Evolutionary conservation across 1,140 invertebrate species (phyloP), one percentile per base, ranked within the genome.

Genomic region (Galleria mellonella): DNA sequence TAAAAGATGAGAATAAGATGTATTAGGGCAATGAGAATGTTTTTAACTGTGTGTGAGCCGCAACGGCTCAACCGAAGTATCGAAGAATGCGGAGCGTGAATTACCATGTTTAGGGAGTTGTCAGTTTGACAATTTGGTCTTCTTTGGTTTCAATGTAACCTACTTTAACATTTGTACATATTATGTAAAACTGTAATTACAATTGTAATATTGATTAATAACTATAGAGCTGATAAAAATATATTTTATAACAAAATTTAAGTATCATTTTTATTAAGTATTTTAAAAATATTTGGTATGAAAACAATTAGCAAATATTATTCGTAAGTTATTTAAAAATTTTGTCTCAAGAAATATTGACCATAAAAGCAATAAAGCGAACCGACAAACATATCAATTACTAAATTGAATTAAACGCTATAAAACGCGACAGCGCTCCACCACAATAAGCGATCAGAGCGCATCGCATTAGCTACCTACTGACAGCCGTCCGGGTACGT

Each of bases 361-460:
- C 49, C 41, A 46, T 37, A 61, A 59, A 62, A 61, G 58, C 53
- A 52, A 64, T 51, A 66, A 71, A 70, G 64, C 63, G 64, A 63
- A 68, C 59, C 67, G 67, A 74, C 67, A 72, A 73, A 77, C 68
- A 72, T 83, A 83, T 83, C 82, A 85, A 82, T 83, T 85, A 83
- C 75, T 76, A 77, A 83, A 83, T 85, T 85, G 77, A 85, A 85
- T 83, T 85, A 85, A 85, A 78, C 76, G 70, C 61, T 76, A 72
- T 79, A 78, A 82, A 70, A 69, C 75, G 71, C 66, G 72, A 15
- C 35, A 37, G 13, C 35, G 55, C 63, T 50, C 55, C 58, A 66
- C 71, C 75, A 76, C 82, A 76, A 76, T 75, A 75, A 71, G 65
- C 73, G 82, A 78, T 73, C 72, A 68, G 63, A 55, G 72, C 73